Base-by-base conservation (phyloP, 1,140 invertebrate genomes). In the Cydia fagiglandana region DNA sequence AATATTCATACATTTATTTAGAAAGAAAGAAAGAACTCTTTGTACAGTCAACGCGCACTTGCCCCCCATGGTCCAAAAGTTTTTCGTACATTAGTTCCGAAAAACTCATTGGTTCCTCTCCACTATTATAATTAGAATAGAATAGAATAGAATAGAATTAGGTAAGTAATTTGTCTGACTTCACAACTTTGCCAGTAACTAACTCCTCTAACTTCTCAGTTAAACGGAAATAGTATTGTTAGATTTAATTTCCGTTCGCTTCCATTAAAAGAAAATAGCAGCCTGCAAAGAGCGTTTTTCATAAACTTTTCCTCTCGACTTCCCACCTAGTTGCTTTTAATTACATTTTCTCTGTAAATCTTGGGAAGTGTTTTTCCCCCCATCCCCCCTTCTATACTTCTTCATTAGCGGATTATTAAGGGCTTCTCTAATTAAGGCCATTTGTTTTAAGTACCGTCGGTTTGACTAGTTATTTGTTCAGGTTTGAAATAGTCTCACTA, bases 301-400 rank as follows among this genome's bases (percentile, higher is more conserved):
- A 61, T 7, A 61, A 61, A 61, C 7, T n/a, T 61, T 61, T 24
- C n/a, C 17, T n/a, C 7, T 24, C 20, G 4, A 61, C 10, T 24
- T 24, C 56, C 6, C 56, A 61, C 56, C 20, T 61, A 24, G 56
- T 61, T 53, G 50, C n/a, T 53, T 61, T 61, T 61, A 61, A 61
- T 61, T 24, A 61, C 56, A 24, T 61, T 61, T 61, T 20, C 56
- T 61, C 17, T 24, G 56, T 61, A 61, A 61, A 61, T 61, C 56
- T 61, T n/a, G 20, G 56, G 4, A 17, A 61, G 7, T 61, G 20
- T 61, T 61, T 61, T 24, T n/a, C 0, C 20, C 10, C 56, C 20
- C 45, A 13, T 53, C 1, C 15, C 50, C 50, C n/a, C 17, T 10
- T 61, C 20, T 61, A 12, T 61, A 61, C 56, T 61, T 61, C 56